Base-by-base conservation (phyloP, 1,140 invertebrate genomes). In the Drosophila oshimai region DNA sequence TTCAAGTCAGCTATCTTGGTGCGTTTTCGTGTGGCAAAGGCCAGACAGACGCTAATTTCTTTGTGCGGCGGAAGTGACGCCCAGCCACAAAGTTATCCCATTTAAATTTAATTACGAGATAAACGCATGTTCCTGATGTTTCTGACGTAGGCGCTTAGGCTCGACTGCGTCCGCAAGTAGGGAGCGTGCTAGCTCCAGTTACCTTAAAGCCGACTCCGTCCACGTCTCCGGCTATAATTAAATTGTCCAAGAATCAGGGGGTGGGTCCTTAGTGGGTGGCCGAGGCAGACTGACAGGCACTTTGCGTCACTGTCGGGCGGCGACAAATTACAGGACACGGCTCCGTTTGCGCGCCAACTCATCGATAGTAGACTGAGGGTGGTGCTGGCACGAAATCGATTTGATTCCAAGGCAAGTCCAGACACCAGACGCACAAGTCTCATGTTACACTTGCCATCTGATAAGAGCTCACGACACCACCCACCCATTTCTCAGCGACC, bases 291-390 rank as follows among this genome's bases (percentile, higher is more conserved):
- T 42, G 64, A 39, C 64, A 41, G 46, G 53, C 62, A 50, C 51
- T 68, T 51, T 46, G 67, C 57, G 55, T 61, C 51, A 67, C 60
- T 70, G 70, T 67, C 45, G 64, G 60, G 76, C 46, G 65, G 57
- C 57, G 77, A 80, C 76, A 80, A 80, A 80, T 80, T 80, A 80
- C 77, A 75, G 71, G 71, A 78, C 74, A 78, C 57, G 74, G 41
- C 44, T 45, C 57, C 39, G 22, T 64, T 65, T 65, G 58, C 31
- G 58, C 62, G 67, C 65, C 65, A 68, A 57, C 67, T 70, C 68
- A 78, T 69, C 76, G 60, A 67, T 46, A 36, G 44, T 15, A 34
- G 42, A 29, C 39, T 24, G 47, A 33, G 41, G 57, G 54, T 62
- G 53, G 53, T 62, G 53, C 36, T 29, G 28, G 49, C 54, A 46